A percentile compares a stretch with the other conserved stretches of the same genome.
Conservation (phyloP, 2,888 invertebrate species). For the Caenorhabditis uteleia region DNA sequence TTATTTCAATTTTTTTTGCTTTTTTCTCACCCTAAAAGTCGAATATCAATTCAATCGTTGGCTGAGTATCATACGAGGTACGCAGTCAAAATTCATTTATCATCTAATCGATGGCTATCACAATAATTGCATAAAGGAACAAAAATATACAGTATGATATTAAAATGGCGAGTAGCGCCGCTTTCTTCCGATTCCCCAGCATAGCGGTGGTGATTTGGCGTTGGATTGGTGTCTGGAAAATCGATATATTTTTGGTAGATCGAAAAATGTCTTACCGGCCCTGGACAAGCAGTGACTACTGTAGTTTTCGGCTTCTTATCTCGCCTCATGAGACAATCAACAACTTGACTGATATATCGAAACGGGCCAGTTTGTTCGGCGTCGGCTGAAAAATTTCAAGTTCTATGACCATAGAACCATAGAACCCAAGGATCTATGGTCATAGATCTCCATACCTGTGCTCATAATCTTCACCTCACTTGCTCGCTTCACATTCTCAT, state of each 20-base stretch:
- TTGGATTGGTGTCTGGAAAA: constrained; percentile 48
- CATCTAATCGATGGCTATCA: constrained; percentile 51
- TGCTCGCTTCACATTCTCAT: constrained; percentile 28
- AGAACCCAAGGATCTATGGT: no score
- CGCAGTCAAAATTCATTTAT: no score
- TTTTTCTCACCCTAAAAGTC: no score
- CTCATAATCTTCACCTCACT: constrained; percentile 39
- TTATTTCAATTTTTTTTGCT: no score
- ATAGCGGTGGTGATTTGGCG: constrained; percentile 57
- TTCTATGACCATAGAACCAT: no score
- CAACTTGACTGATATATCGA: constrained; percentile 26
- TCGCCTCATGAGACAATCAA: constrained; percentile 26
- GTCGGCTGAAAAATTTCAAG: constrained; percentile 29
- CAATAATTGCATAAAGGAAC: constrained; percentile 54
- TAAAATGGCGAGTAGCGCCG: constrained; percentile 52
- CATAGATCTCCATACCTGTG: constrained; percentile 39
- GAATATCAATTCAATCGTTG: no score
- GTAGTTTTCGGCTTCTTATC: constrained; percentile 30
- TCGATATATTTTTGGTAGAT: background rate
- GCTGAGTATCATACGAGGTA: no score
- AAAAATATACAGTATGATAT: constrained; percentile 52
- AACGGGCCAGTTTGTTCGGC: constrained; percentile 30
- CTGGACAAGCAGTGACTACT: constrained; percentile 34
- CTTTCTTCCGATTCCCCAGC: constrained; percentile 60
- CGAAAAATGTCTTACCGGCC: constrained; percentile 13